Evolutionary conservation across 2,888 invertebrate species (phyloP).

Genomic region (Cryptocheilus praepositus): DNA sequence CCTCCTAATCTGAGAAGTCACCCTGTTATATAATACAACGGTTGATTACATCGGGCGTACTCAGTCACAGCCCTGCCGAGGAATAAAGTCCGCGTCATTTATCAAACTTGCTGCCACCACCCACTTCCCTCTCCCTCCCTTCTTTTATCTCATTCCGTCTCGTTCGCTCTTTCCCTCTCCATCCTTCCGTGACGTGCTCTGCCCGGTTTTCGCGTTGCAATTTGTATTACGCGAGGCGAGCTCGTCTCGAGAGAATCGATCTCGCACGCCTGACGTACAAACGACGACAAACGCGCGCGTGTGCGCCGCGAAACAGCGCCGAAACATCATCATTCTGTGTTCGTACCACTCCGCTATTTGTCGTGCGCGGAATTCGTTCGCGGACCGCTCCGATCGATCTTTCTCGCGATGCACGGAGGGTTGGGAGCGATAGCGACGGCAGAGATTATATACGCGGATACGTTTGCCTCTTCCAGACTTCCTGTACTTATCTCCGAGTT

Average conservation of each 20-base stretch:
- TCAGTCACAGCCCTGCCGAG: slow-evolving; percentile 57
- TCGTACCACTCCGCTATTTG: slow-evolving; percentile 38
- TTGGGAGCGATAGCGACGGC: slow-evolving; percentile 18
- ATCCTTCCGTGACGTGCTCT: slow-evolving; percentile 36
- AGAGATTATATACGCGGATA: slow-evolving; percentile 43
- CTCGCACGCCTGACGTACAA: no score
- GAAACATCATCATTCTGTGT: slow-evolving; percentile 53
- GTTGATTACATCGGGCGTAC: slow-evolving; percentile 66
- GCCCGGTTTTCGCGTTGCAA: slow-evolving; percentile 53
- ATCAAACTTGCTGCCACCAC: slow-evolving; percentile 62
- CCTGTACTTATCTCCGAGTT: slow-evolving; percentile 21
- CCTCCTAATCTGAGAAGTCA: slow-evolving; percentile 64
- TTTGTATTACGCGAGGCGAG: slow-evolving; percentile 61
- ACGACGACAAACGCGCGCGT: no score
- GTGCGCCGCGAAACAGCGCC: slow-evolving; percentile 28
- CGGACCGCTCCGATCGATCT: slow-evolving; percentile 42
- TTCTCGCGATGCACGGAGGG: slow-evolving; percentile 16
- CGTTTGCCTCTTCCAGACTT: slow-evolving; percentile 28
- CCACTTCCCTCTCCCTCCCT: slow-evolving; percentile 22
- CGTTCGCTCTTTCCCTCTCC: slow-evolving; percentile 48
- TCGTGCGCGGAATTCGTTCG: slow-evolving; percentile 47
- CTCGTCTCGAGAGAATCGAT: slow-evolving; percentile 13
- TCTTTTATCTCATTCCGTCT: slow-evolving; percentile 48
- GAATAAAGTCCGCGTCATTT: slow-evolving; percentile 68
- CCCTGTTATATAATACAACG: slow-evolving; percentile 70